Base-by-base conservation (phyloP, 2,888 invertebrate genomes). In the Achlya flavicornis region DNA sequence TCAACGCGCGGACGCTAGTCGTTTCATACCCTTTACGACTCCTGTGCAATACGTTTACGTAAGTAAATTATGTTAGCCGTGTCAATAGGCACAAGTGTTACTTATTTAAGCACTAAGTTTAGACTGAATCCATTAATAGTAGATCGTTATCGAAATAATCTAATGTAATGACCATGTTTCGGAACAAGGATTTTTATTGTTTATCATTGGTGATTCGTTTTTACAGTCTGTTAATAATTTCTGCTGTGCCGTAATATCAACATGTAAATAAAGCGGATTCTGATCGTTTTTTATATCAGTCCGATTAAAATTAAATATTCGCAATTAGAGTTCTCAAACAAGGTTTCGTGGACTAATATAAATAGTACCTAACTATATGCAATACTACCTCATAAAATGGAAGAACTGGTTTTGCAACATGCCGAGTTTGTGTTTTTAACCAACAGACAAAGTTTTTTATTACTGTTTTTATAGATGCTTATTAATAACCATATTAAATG, bases 381-480 rank as follows among this genome's bases (percentile, higher is more conserved):
- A 77, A 79, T 74, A 74, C 79, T 64, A 74, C 69, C 73, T 75
- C 71, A 72, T 80, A 78, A 75, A 81, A 74, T 72, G 70, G 65
- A 64, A 68, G 72, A 83, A 80, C 82, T 66, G 71, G 84, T 83
- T 80, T 79, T 69, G 75, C 76, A 78, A 81, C 79, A 79, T 79
- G 74, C 79, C 75, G 71, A 71, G 66, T 74, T 71, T 72, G 73
- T 77, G 73, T 77, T 77, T 78, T 75, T 70, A 73, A 69, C 73
- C 73, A 67, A 67, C 75, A 69, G 70, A 67, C 71, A 70, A 68
- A 71, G 68, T 67, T 69, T 72, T 72, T 73, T 76, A 72, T 74
- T 71, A 73, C 67, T 74, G 48, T 74, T 72, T 75, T 72, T 73
- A 71, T 73, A 58, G 67, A 59, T 43, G 68, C 75, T 46, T 75